These are phyloP conservation scores for Galaxias olidus DNA, from an alignment of 2,797 vertebrate genomes.

Conservation along the genomic window DNA sequence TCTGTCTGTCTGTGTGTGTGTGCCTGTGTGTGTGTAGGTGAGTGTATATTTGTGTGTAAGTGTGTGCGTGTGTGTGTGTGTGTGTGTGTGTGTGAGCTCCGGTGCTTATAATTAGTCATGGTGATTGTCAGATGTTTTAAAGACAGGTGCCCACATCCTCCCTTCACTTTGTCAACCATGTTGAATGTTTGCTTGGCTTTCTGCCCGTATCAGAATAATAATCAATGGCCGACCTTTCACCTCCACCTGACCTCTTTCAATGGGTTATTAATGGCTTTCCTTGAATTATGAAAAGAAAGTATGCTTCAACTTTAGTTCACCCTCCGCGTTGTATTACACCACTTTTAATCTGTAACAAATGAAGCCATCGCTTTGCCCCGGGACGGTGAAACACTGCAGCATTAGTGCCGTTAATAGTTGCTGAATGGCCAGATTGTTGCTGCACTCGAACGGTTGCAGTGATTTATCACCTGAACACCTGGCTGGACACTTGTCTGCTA, in stretches of 20 bases:
- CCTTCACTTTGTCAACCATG: conserved; percentile 18
- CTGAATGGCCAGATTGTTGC: conserved; percentile 28
- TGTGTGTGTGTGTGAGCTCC: not conserved
- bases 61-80: no score
- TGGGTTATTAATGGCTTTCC: no score
- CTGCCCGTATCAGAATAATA: conserved; percentile 1
- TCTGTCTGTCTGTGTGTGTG: no score
- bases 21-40: no score
- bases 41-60: no score
- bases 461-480: conserved; percentile 53
- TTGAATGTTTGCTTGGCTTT: conserved; percentile 29
- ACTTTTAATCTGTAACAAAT: no score
- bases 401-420: conserved; percentile 12
- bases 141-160: conserved; percentile 38
- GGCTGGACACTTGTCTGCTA: conserved; percentile 48
- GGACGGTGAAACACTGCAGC: conserved; percentile 14
- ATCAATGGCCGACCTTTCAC: not conserved
- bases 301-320: no score
- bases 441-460: conserved; percentile 20
- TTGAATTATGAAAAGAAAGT: not conserved
- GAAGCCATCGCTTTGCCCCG: not conserved
- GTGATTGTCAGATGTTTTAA: conserved; percentile 33
- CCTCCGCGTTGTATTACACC: no score
- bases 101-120: conserved; percentile 31
- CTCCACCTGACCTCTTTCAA: not conserved